Evolutionary conservation across 2,113 vertebrate genomes (phyloP).

Genomic region (Passer domesticus): DNA sequence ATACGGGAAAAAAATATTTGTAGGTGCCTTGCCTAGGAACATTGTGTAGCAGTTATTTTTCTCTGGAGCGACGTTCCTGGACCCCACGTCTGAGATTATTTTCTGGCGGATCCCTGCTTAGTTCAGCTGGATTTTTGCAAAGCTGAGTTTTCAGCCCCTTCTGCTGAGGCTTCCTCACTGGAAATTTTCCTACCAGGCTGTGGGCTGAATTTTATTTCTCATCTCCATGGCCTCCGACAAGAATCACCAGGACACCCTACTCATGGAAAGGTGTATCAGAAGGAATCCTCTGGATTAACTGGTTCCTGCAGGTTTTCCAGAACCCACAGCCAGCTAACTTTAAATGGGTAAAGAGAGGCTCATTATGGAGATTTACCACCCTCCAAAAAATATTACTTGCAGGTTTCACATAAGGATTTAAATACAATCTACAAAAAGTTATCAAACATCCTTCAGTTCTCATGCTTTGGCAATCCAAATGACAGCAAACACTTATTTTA

Average conservation of each 20-base stretch:
- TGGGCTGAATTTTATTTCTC: not conserved
- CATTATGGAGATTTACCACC: not conserved
- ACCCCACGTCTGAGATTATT: not conserved
- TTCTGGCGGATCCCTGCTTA: not conserved
- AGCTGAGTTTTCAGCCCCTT: not conserved
- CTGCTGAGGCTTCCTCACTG: not conserved
- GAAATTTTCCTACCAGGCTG: not conserved
- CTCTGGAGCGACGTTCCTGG: accelerated
- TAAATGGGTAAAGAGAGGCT: not conserved
- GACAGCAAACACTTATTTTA: not conserved
- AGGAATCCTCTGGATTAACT: not conserved
- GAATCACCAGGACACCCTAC: not conserved
- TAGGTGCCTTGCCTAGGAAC: not conserved
- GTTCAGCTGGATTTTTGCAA: not conserved
- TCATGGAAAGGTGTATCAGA: not conserved
- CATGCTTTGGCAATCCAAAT: not conserved
- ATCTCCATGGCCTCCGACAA: not conserved
- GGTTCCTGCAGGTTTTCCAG: not conserved
- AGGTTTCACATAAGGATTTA: not conserved
- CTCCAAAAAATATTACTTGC: not conserved
- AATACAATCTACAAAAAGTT: not conserved
- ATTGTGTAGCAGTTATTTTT: not conserved
- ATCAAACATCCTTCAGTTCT: not conserved
- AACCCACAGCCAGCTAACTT: not conserved
- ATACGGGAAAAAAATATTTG: not conserved